Base-by-base conservation (phyloP, 1,140 invertebrate species). In the Augochlora pura region DNA sequence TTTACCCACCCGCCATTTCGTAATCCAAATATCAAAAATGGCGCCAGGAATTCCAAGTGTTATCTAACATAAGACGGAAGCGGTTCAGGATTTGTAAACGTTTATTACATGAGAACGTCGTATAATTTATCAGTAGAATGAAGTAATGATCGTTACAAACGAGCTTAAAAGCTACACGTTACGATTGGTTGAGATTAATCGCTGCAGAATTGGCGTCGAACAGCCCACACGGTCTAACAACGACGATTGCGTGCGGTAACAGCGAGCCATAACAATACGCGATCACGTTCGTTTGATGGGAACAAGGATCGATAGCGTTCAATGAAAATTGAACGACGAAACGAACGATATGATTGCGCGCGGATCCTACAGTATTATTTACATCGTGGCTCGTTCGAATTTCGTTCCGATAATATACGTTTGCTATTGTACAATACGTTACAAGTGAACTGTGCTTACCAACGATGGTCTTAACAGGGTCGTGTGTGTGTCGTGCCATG, bases 231-330 rank as follows among this genome's bases (percentile, higher is more conserved):
- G 27, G 71, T 42, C 60, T 70, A 79, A 74, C 70, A 74, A 71
- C 78, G 42, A 49, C 8, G 4, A 25, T 70, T 39, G 59, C 39
- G 54, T 52, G 52, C 63, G 76, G 64, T 73, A 80, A 80, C 81
- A 80, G 79, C 46, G 81, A 65, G 66, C 71, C 52, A 39, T 79
- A 82, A 82, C 81, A 83, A 83, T 16, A 5, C 52, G 64, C 42
- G n/a, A 57, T 46, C 23, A 54, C 21, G 49, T 70, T 69, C 54
- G 16, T 14, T 73, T 25, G 9, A 60, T 21, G 8, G 3, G 64
- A 69, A 70, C 46, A 10, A 23, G 54, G 12, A 54, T 73, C 38
- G 16, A 59, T 62, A 27, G 4, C 25, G 39, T 70, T 62, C 16
- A 18, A 18, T 75, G 18, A 57, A 46, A 18, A 46, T 10, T n/a